Evolutionary conservation across 23 tunicate genomes (phyloP), one percentile per base, ranked within the genome.

Genomic region (Pegea sp.): DNA sequence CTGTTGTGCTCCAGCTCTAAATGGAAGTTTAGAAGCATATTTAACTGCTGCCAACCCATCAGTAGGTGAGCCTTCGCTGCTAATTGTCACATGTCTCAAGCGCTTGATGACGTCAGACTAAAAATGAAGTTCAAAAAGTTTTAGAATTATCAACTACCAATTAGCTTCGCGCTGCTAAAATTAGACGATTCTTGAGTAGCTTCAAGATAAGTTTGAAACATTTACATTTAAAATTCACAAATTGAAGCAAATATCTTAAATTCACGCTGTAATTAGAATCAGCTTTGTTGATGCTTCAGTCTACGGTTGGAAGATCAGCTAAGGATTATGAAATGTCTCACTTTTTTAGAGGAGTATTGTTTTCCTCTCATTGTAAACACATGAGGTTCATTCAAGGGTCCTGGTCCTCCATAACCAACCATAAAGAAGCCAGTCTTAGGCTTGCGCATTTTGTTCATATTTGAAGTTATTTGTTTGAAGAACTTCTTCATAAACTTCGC

Each of bases 401-500:
- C 95, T 25, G 63, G 72, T 22, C 95, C 95, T 25, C 95, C 95
- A 51, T 76, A 84, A 24, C 84, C 95, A 42, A 84, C 95, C 33
- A 84, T 31, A 20, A 24, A 58, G 63, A 49, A 84, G 33, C 49
- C 48, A 48, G 50, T 46, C 30, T 64, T 32, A 24, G 68, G 31
- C 24, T 58, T 28, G 13, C 49, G 29, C 2, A 26, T 44, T 26
- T 34, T 33, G 43, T 30, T 26, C 3, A 74, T 7, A 1, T 28
- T 18, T 4, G 49, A 16, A 2, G 2, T 23, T 28, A 66, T 34
- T 52, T 59, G 31, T 52, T 66, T 74, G 42, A 65, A 23, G 57
- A 74, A 57, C 46, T 74, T 65, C n/a, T 34, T 51, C 67, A 74
- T 38, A 29, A 64, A 51, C 44, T 52, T 52, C 13, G 13, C 46